A percentile compares a stretch with the other conserved stretches of the same genome.
phyloP scores from a whole-genome alignment of 1,140 invertebrate genomes.

The Brachionus angularis region DNA sequence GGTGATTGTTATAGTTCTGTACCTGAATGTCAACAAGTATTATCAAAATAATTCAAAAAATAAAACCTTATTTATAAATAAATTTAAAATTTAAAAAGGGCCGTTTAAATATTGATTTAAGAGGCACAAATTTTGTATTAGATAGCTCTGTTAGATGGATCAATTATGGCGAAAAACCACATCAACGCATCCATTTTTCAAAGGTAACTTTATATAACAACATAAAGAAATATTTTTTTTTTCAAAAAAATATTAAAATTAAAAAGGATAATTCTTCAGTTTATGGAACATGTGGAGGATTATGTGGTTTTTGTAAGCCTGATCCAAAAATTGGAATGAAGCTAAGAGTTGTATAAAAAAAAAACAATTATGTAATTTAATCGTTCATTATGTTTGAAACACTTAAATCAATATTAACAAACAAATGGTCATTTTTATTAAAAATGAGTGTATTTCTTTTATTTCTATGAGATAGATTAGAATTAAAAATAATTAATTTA shows the following conservation, averaged over 20 bases:
- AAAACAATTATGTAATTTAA: neutral
- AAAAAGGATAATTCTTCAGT: slow-evolving; percentile 31
- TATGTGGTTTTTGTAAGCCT: slow-evolving; percentile 39
- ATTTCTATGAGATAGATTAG: too few relatives aligned
- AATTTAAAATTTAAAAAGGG: neutral
- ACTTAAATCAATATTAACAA: too few relatives aligned
- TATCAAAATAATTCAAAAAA: neutral
- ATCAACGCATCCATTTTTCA: slow-evolving; percentile 28
- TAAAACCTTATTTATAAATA: neutral
- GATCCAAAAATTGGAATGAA: slow-evolving; percentile 26
- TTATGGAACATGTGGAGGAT: slow-evolving; percentile 35
- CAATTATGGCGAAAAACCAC: slow-evolving; percentile 7
- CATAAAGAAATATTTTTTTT: neutral
- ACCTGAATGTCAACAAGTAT: slow-evolving; percentile 34
- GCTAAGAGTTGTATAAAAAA: slow-evolving; percentile 27
- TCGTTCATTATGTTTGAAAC: too few relatives aligned
- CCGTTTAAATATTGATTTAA: slow-evolving; percentile 27
- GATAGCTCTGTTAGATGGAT: slow-evolving; percentile 12
- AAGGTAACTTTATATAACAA: neutral
- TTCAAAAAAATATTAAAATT: too few relatives aligned
- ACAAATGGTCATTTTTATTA: too few relatives aligned
- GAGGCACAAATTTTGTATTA: slow-evolving; percentile 26
- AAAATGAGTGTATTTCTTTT: too few relatives aligned
- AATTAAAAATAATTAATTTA: too few relatives aligned
- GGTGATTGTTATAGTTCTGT: slow-evolving; percentile 34